Conservation (phyloP, 2,113 vertebrate genomes). For the Oryzias celebensis region DNA sequence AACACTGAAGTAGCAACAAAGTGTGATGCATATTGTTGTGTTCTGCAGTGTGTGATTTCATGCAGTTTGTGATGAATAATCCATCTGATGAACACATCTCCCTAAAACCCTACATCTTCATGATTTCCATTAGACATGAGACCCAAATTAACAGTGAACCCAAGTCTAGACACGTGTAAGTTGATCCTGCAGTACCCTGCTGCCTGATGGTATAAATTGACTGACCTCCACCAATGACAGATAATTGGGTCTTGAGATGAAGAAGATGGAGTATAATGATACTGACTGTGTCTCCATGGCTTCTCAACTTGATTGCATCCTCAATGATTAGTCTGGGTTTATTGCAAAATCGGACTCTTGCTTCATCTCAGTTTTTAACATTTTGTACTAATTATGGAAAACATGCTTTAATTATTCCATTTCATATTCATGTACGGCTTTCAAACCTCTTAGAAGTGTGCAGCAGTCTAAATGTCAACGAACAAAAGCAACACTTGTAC, state of each 20-base stretch:
- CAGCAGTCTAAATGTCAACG: constrained; percentile 13
- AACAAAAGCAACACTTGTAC: constrained; percentile 7
- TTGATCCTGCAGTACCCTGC: constrained; percentile 30
- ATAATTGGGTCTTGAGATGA: constrained; percentile 10
- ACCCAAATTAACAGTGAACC: constrained; percentile 22
- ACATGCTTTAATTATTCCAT: neutral
- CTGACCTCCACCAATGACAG: constrained; percentile 33
- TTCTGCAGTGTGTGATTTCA: no score
- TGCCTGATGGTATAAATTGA: constrained; percentile 26
- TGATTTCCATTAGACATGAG: neutral
- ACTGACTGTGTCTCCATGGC: constrained; percentile 12
- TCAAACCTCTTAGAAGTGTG: constrained; percentile 1
- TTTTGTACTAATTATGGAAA: constrained; percentile 12
- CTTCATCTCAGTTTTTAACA: neutral
- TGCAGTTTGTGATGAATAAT: constrained; percentile 5
- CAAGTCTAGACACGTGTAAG: constrained; percentile 58
- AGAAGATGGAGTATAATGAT: constrained; percentile 29
- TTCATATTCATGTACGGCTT: neutral
- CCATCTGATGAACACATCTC: constrained; percentile 36
- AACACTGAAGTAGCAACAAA: constrained; percentile 10
- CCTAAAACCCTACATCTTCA: constrained; percentile 9
- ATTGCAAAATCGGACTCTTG: no score
- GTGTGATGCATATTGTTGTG: neutral
- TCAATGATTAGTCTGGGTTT: constrained; percentile 5
- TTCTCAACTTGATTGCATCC: constrained; percentile 53